Evolutionary conservation across 2,797 vertebrate genomes (phyloP).

Genomic region (Phataginus tetradactyla): DNA sequence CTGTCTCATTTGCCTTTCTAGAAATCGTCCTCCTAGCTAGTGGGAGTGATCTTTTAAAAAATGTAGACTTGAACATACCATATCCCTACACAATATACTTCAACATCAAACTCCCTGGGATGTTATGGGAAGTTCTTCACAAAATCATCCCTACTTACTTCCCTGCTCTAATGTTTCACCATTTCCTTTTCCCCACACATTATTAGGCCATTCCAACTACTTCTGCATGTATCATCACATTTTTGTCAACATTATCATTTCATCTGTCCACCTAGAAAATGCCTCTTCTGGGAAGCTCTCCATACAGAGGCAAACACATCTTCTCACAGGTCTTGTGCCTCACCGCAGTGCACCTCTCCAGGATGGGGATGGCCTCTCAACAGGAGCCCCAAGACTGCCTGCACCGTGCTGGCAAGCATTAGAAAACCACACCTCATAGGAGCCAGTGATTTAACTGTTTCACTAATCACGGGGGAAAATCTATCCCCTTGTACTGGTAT

Average conservation of each 20-base stretch:
- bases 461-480: not conserved
- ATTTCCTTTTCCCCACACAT: not conserved
- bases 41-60: not conserved
- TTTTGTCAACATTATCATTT: not conserved
- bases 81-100: not conserved
- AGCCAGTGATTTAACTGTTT: not conserved
- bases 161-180: not conserved
- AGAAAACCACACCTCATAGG: not conserved
- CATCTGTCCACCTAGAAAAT: not conserved
- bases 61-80: not conserved
- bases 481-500: not conserved
- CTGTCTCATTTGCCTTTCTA: not conserved
- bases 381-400: not conserved
- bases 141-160: not conserved
- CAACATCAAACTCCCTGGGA: not conserved
- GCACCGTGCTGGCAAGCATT: not conserved
- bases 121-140: not conserved
- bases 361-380: not conserved
- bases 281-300: not conserved
- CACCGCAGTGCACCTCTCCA: not conserved
- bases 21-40: not conserved
- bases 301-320: not conserved
- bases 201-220: not conserved
- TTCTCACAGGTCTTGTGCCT: not conserved
- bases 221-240: not conserved